Evolutionary conservation across 2,113 vertebrate species (phyloP).

Genomic region (Struthidea cinerea): DNA sequence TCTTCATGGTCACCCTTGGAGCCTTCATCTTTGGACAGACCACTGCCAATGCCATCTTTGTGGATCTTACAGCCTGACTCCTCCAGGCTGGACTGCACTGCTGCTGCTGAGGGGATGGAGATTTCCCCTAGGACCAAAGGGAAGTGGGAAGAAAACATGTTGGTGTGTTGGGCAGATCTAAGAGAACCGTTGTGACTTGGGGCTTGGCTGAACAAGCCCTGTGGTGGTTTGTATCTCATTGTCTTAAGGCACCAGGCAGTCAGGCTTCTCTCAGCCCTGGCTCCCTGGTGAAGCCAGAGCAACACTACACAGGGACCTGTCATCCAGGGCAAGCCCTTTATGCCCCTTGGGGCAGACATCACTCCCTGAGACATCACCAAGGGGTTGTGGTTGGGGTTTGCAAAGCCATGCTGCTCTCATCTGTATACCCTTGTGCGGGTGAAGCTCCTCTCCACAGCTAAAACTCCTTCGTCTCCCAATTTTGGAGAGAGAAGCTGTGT

Average conservation of each 20-base stretch:
- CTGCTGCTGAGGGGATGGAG: neutral
- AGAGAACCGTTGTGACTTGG: neutral
- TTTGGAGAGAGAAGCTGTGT: neutral
- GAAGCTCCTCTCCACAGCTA: neutral
- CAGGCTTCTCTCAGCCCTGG: neutral
- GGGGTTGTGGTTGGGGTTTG: neutral
- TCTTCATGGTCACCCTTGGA: slow-evolving; percentile 82
- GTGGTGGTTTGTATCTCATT: neutral
- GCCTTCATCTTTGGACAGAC: slow-evolving; percentile 88
- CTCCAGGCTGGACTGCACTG: neutral
- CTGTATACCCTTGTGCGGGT: neutral
- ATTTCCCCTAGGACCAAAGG: neutral
- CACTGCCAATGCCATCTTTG: slow-evolving; percentile 79
- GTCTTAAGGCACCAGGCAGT: neutral
- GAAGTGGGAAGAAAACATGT: neutral
- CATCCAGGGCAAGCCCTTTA: neutral
- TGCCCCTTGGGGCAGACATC: neutral
- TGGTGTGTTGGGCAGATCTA: neutral
- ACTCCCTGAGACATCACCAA: neutral
- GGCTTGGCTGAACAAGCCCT: neutral
- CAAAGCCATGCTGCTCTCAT: neutral
- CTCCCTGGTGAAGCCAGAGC: neutral
- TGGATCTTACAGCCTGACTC: slow-evolving; percentile 72
- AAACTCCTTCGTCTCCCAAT: neutral
- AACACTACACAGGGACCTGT: neutral